These are phyloP conservation scores for Vidua macroura DNA, from an alignment of 2,113 vertebrate species.

Conservation along the genomic window DNA sequence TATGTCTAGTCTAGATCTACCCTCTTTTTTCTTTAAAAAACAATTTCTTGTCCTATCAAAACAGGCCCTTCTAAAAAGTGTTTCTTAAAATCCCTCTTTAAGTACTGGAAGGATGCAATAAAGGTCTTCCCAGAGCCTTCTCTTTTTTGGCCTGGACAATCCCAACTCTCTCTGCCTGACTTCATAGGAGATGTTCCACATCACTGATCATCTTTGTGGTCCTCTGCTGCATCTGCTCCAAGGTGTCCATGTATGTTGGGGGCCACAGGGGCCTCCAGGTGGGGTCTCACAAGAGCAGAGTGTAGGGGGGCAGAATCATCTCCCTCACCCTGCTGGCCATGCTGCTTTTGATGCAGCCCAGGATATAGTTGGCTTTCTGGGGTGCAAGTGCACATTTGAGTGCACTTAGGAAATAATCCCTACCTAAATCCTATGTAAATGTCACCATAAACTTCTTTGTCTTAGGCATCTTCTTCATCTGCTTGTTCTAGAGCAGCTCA, in stretches of 20 bases:
- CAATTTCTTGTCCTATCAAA: background rate
- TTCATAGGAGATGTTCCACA: background rate
- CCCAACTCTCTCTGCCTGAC: background rate
- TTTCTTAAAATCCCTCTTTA: too few species aligned
- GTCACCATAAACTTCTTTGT: background rate
- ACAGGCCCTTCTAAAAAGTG: background rate
- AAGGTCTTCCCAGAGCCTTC: background rate
- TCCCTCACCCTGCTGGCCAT: accelerated
- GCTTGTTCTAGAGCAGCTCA: background rate
- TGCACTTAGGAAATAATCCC: background rate
- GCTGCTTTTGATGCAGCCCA: background rate
- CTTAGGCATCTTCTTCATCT: background rate
- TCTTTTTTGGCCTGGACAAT: background rate
- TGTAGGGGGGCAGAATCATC: background rate
- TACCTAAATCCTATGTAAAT: background rate
- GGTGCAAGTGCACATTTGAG: background rate
- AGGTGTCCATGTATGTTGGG: accelerated
- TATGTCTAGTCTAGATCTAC: background rate
- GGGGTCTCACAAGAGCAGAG: background rate
- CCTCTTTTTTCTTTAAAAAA: too few species aligned
- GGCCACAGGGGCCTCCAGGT: background rate
- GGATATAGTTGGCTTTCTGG: background rate
- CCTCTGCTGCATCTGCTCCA: background rate
- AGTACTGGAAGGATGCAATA: background rate
- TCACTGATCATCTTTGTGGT: background rate